Percentiles rank a stretch among this genome's conserved stretches.
Conservation (phyloP, 2,113 vertebrate genomes). For the Haemorhous mexicanus region DNA sequence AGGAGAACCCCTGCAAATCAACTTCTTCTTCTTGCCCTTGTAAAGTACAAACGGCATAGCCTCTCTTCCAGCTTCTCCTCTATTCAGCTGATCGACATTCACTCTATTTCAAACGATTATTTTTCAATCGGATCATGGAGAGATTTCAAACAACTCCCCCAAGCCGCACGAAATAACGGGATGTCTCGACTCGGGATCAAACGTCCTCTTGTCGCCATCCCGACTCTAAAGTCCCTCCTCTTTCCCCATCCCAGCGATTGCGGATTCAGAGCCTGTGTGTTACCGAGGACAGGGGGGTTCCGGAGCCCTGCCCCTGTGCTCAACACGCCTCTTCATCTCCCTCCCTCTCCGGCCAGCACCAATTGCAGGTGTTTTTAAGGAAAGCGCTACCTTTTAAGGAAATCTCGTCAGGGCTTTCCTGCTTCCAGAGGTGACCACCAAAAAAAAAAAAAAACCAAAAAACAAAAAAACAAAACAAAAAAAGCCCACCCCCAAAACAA, state of each 20-base stretch:
- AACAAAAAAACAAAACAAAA: background rate
- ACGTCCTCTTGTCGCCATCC: background rate
- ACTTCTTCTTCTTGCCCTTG: too few species aligned
- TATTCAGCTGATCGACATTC: background rate
- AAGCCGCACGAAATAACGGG: background rate
- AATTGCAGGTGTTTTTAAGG: background rate
- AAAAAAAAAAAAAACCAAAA: too few species aligned
- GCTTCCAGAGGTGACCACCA: background rate
- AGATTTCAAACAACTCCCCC: background rate
- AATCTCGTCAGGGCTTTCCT: background rate
- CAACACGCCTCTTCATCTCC: background rate
- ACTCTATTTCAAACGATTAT: background rate
- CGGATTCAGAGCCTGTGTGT: background rate
- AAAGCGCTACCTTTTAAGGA: background rate
- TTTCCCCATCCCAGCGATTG: background rate
- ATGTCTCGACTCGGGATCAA: background rate
- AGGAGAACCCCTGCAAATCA: background rate
- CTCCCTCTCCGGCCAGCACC: background rate
- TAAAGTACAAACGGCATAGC: background rate
- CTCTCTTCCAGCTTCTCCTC: fast-evolving
- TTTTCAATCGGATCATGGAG: fast-evolving
- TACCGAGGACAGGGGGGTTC: fast-evolving
- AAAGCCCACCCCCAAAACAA: too few species aligned
- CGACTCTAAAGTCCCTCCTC: background rate
- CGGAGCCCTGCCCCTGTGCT: fast-evolving